Base-by-base conservation (phyloP, 2,888 invertebrate genomes). In the Trachelus tabidus region DNA sequence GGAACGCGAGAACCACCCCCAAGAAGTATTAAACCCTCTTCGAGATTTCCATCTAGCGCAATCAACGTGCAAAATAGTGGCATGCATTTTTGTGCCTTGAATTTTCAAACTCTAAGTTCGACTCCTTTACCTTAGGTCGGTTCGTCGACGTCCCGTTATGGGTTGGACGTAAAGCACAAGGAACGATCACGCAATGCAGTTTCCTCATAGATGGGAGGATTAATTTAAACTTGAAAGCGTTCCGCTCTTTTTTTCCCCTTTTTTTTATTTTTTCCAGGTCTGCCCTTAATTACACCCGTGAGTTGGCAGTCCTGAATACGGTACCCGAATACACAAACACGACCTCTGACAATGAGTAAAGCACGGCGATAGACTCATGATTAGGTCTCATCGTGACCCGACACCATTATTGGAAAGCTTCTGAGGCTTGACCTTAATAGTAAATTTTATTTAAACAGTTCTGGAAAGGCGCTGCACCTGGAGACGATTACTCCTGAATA, bases 401-500 rank as follows among this genome's bases (percentile, higher is more conserved):
- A 23, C 2, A 6, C 15, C 23, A 9, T 56, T 6, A 30, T 6
- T 15, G 6, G 2, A n/a, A 71, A 71, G 0, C 23, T 1, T 0
- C 30, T 0, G 23, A 56, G 40, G 40, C 23, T 9, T 56, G 6
- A 56, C 9, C 40, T 9, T 2, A 2, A 31, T 11, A 12, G 11
- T 4, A 11, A 11, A 4, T 31, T 31, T 12, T 75, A 11, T 31
- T 15, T 37, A 83, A 80, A 73, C 81, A 90, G 90, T 84, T 78
- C 78, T 87, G 94, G 96, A 96, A 88, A 93, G 96, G n/a, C 93
- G 95, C 3, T 95, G 95, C 86, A 96, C 96, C 0, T 97, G 96
- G 97, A 93, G 95, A 75, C 93, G 95, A 56, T 93, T 96, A 76
- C 92, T 96, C 33, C 94, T 85, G 82, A 87, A 83, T 81, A 89